A percentile compares a stretch with the other conserved stretches of the same genome.
These are phyloP conservation scores for Terebella lapidaria DNA, from an alignment of 2,888 invertebrate genomes.

Conservation along the genomic window DNA sequence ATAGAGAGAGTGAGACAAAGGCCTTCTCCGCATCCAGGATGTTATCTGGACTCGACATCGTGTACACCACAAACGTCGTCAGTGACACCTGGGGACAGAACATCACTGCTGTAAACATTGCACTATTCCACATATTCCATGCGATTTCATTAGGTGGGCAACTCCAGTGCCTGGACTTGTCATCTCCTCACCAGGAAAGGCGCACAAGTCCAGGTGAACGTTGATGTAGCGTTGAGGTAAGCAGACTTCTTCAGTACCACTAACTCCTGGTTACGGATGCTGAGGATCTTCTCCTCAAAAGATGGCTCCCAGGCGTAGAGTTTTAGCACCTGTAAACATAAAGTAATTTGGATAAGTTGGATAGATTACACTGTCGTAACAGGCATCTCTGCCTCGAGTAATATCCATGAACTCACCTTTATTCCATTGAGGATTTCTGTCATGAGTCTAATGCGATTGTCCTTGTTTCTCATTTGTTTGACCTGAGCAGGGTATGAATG, in stretches of 20 bases:
- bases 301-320: conserved; percentile 93
- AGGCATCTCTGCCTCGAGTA: too few species aligned
- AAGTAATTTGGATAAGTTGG: not conserved
- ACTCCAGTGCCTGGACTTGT: not conserved
- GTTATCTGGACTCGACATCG: conserved; percentile 66
- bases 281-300: conserved; percentile 77
- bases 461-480: conserved; percentile 51
- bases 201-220: conserved; percentile 90
- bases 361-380: too few species aligned
- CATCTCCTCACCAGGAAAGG: conserved; percentile 73
- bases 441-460: conserved; percentile 52
- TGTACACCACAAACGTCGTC: conserved; percentile 54
- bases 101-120: too few species aligned
- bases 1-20: conserved; percentile 92
- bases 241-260: conserved; percentile 78
- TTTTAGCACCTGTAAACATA: conserved; percentile 62
- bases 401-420: conserved; percentile 47
- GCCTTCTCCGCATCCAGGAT: conserved; percentile 83
- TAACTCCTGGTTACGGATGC: conserved; percentile 83
- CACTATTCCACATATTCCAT: not conserved
- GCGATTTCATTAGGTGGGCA: not conserved
- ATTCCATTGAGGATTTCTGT: conserved; percentile 54
- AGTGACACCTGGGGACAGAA: conserved; percentile 46
- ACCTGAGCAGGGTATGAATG: conserved; percentile 26
- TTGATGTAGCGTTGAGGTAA: conserved; percentile 66